These are phyloP conservation scores for Yponomeuta evonymella DNA, from an alignment of 2,888 invertebrate genomes.

Conservation along the genomic window DNA sequence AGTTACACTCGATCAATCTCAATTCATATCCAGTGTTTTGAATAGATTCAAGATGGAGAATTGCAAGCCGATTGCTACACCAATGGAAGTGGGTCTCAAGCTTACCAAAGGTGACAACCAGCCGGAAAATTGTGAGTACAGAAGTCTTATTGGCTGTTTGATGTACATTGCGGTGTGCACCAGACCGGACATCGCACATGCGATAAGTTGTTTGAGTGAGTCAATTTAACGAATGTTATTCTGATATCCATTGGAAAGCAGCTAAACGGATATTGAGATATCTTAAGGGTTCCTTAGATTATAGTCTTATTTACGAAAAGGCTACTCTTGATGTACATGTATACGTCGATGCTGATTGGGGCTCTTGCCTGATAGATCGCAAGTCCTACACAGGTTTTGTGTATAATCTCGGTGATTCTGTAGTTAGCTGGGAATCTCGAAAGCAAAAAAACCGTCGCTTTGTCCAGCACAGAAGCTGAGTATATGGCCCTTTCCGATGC, in stretches of 20 bases:
- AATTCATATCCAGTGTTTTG: too few relatives aligned
- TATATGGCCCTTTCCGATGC: too few relatives aligned
- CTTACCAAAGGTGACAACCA: too few relatives aligned
- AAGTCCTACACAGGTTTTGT: not conserved
- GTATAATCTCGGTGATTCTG: not conserved
- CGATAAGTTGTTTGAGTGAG: constrained; percentile 16
- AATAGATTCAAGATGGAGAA: too few relatives aligned
- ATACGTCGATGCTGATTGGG: not conserved
- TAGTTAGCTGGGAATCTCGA: not conserved
- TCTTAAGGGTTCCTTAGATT: not conserved
- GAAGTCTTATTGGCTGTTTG: constrained; percentile 20
- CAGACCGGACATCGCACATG: not conserved
- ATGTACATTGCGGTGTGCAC: constrained; percentile 21
- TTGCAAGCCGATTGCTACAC: too few relatives aligned
- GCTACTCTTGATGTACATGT: not conserved
- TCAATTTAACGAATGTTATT: not conserved
- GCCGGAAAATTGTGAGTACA: constrained; percentile 9
- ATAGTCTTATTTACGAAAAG: not conserved
- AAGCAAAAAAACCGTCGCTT: not conserved
- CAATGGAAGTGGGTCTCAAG: too few relatives aligned
- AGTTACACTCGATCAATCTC: too few relatives aligned
- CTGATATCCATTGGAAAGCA: not conserved
- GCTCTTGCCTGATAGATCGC: not conserved
- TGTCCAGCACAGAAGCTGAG: too few relatives aligned
- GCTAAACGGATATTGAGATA: not conserved